Base-by-base conservation (phyloP, 2,113 vertebrate species). In the Megatriorchis doriae region DNA sequence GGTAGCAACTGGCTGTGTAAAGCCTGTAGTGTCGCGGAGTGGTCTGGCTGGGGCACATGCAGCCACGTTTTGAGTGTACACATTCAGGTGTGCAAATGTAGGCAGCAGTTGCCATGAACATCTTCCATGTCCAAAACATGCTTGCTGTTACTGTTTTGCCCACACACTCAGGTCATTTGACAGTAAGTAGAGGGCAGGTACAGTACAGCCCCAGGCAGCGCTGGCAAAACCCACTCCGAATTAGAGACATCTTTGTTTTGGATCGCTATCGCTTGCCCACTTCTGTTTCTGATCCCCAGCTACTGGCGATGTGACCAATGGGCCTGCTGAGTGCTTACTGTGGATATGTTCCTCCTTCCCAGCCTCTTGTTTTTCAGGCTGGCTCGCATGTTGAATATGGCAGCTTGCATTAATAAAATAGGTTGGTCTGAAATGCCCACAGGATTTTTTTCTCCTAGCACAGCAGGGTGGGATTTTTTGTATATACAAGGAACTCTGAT, bases 351-450 rank as follows among this genome's bases (percentile, higher is more conserved):
- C 66, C 50, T 95, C 32, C 5, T 73, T 68, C 58, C 50, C 52
- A 40, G 59, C 80, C 79, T 62, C 36, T 56, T 91, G 62, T 53
- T 79, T 80, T 74, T 36, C 66, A 72, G 85, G 19, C 86, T 50
- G 50, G 29, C 62, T 93, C 0, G 0, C 55, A 16, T 67, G 88
- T 74, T 86, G 53, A 74, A 82, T 79, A 68, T 71, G 85, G 91
- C 72, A 70, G 63, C 88, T 86, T 65, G 55, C 80, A 68, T 88
- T 88, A 81, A 86, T 78, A 83, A 94, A 88, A 77, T 63, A 93
- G 50, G 43, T 78, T 62, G 83, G 80, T 88, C 82, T 94, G 79
- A 93, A 95, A 91, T 94, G 82, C 88, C 94, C 82, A 63, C 80
- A 78, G 59, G 88, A 71, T 77, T 88, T 91, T 85, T 93, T 77